Evolutionary conservation across 1,140 invertebrate genomes (phyloP).

Genomic region (Archegozetes longisetosus): DNA sequence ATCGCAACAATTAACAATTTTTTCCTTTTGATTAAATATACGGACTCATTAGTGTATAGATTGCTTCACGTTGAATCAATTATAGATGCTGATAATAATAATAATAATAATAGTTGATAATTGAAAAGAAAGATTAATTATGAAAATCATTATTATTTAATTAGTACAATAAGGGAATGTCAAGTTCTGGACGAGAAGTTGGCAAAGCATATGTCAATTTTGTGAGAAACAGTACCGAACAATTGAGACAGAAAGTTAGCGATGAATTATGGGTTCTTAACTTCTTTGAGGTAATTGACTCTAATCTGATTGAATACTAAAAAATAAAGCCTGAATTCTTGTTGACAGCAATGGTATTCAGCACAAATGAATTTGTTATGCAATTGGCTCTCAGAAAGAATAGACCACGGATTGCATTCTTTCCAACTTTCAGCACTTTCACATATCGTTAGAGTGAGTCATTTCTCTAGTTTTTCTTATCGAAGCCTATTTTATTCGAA

Average conservation of each 20-base stretch:
- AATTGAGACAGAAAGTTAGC: conserved; percentile 85
- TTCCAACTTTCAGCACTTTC: conserved; percentile 94
- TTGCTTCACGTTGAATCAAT: not conserved
- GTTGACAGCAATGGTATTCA: conserved; percentile 73
- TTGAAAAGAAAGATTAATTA: not conserved
- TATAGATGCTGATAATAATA: not conserved
- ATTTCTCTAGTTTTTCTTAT: conserved; percentile 5
- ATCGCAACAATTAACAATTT: too few species aligned
- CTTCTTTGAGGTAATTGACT: conserved; percentile 65
- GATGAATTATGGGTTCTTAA: conserved; percentile 96
- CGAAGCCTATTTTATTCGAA: not conserved
- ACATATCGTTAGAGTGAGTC: conserved; percentile 76
- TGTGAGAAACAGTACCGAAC: conserved; percentile 89
- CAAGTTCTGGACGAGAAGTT: conserved; percentile 78
- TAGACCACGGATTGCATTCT: conserved; percentile 84
- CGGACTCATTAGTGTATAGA: too few species aligned
- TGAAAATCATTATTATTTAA: conserved; percentile 5
- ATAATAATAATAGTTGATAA: not conserved
- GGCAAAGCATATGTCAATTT: conserved; percentile 97
- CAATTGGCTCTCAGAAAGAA: conserved; percentile 81
- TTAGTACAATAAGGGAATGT: conserved; percentile 39
- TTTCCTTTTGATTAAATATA: too few species aligned
- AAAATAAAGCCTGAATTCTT: conserved; percentile 1
- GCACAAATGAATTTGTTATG: conserved; percentile 83
- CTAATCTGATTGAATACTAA: not conserved